Base-by-base conservation (phyloP, 2,888 invertebrate genomes). In the Aricia artaxerxes region DNA sequence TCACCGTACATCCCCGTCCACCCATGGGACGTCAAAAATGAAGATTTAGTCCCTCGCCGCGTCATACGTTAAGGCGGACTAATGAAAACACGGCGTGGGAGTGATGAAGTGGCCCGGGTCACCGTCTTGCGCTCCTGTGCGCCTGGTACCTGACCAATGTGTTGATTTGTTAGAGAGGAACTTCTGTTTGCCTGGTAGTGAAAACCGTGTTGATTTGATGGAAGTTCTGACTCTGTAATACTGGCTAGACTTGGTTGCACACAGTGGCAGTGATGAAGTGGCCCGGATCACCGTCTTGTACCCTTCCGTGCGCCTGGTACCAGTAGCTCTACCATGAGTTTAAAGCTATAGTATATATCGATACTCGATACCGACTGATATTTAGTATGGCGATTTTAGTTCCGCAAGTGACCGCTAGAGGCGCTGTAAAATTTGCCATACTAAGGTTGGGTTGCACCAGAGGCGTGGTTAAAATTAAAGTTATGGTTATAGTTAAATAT, bases 11-110 rank as follows among this genome's bases (percentile, higher is more conserved):
- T 84, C 86, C 69, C 1, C 1, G 84, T 77, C 82, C 87, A 88
- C 92, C 92, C 93, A 88, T 89, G 94, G 93, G 94, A 92, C 92
- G 90, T 94, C 94, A 94, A 94, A 94, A 94, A 94, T 94, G 93
- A 94, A 94, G 94, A 94, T 94, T 93, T 94, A 94, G 93, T 91
- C 93, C 91, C 93, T 85, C 86, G 90, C 88, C 92, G 90, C 93
- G 92, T 94, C 94, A 94, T 93, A 93, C 92, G 92, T 94, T 94
- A 92, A 87, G 88, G 88, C 87, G 83, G 84, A 84, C 90, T 94
- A 94, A 94, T 94, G 94, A 94, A 94, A 93, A 93, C 93, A 93
- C 88, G 92, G 87, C 85, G 84, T 83, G 83, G 83, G 87, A 89
- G 88, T 92, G 93, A 92, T 90, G 92, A 88, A 90, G 89, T 87